Percentiles rank a stretch among this genome's conserved stretches.
Evolutionary conservation across 2,888 invertebrate genomes (phyloP).

Genomic region (Gasteruption jaculator): DNA sequence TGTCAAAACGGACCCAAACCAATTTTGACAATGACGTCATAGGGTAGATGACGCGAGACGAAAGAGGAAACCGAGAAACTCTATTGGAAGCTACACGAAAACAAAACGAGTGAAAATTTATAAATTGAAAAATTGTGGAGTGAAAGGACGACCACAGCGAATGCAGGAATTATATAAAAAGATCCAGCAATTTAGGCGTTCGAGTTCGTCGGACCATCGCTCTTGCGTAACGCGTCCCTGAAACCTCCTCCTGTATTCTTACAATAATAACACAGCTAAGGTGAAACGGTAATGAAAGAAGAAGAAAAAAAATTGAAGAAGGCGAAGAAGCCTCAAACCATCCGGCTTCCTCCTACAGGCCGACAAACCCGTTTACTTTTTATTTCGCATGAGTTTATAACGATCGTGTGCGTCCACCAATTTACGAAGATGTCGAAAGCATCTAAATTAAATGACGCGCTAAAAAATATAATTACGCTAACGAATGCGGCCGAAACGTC

Average conservation of each 20-base stretch:
- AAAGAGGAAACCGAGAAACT: too few relatives aligned
- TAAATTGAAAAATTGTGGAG: too few relatives aligned
- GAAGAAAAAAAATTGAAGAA: too few relatives aligned
- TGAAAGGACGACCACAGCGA: not conserved
- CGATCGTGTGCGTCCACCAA: conserved; percentile 28
- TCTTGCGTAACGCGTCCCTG: conserved; percentile 42
- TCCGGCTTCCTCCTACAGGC: conserved; percentile 38
- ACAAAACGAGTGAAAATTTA: too few relatives aligned
- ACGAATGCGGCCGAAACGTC: conserved; percentile 18
- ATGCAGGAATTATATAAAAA: not conserved
- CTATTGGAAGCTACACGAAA: too few relatives aligned
- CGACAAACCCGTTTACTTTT: conserved; percentile 39
- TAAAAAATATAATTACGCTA: conserved; percentile 15
- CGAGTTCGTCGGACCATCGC: conserved; percentile 26
- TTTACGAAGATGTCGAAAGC: conserved; percentile 19
- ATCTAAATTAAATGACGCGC: conserved; percentile 24
- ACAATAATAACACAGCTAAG: conserved; percentile 45
- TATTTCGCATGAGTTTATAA: conserved; percentile 25
- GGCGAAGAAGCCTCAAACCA: conserved; percentile 39
- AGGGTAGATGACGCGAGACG: too few relatives aligned
- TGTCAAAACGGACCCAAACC: too few relatives aligned
- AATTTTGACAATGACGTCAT: too few relatives aligned
- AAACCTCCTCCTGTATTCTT: conserved; percentile 41
- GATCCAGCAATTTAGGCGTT: conserved; percentile 5
- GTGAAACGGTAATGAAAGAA: too few relatives aligned